These are phyloP conservation scores for Halictus rubicundus DNA, from an alignment of 1,140 invertebrate genomes.

Conservation along the genomic window DNA sequence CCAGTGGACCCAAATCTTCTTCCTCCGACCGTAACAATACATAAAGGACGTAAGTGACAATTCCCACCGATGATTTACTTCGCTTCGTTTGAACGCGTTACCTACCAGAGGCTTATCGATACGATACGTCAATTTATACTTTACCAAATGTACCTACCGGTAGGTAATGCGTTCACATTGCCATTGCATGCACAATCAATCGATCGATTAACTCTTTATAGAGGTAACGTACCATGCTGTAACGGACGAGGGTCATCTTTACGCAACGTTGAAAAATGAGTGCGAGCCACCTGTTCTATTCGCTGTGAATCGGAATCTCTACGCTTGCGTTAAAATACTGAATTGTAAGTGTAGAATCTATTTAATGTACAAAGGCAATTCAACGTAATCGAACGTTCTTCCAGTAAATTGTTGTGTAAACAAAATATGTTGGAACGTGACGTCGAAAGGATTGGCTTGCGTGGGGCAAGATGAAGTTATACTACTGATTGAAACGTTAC, in stretches of 20 bases:
- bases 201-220: conserved; percentile 52
- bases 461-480: conserved; percentile 94
- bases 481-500: conserved; percentile 88
- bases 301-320: conserved; percentile 90
- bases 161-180: no score
- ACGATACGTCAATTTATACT: no score
- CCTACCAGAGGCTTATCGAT: no score
- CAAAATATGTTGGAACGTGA: conserved; percentile 90
- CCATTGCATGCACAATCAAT: neutral
- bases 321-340: conserved; percentile 88
- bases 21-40: conserved; percentile 82
- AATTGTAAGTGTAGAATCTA: conserved; percentile 83
- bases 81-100: no score
- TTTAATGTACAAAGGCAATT: neutral
- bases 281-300: conserved; percentile 85
- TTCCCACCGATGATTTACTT: neutral
- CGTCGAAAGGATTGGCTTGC: conserved; percentile 88
- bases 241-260: conserved; percentile 78
- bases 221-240: conserved; percentile 83
- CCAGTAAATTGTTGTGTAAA: conserved; percentile 93
- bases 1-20: conserved; percentile 80
- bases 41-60: conserved; percentile 80
- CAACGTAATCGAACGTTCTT: conserved; percentile 23
- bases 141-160: no score
- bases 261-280: conserved; percentile 82